phyloP scores from a whole-genome alignment of 23 tunicate genomes.

The Oikopleura vanhoeffeni region DNA sequence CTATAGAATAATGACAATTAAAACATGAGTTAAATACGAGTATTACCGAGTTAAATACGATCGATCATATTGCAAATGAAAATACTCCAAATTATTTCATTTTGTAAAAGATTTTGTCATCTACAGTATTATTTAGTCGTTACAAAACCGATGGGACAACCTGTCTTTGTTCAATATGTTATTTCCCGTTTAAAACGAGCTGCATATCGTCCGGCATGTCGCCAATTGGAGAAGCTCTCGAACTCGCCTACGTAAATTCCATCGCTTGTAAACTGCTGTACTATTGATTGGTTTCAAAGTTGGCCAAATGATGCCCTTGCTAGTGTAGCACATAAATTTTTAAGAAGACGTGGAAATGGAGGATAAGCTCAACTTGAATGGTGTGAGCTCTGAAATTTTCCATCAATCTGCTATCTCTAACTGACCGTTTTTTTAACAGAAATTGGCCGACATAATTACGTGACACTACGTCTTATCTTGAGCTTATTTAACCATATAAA shows the following conservation, averaged over 20 bases:
- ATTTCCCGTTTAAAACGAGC: conserved; percentile 59
- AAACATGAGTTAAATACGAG: too few species aligned
- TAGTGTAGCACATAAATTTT: conserved; percentile 60
- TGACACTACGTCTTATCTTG: conserved; percentile 94
- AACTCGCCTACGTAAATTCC: conserved; percentile 65
- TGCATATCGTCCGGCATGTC: conserved; percentile 83
- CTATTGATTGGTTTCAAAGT: conserved; percentile 95
- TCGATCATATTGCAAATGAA: too few species aligned
- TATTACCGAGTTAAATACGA: too few species aligned
- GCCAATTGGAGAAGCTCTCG: conserved; percentile 80
- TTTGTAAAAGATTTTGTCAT: too few species aligned
- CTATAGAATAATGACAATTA: too few species aligned
- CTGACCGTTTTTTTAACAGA: conserved; percentile 30
- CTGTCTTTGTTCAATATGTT: conserved; percentile 58
- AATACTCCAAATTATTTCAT: too few species aligned
- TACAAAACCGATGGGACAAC: conserved; percentile 96
- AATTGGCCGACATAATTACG: conserved; percentile 81
- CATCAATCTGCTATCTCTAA: conserved; percentile 30
- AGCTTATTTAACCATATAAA: conserved; percentile 68
- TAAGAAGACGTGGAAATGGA: conserved; percentile 92
- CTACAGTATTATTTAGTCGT: too few species aligned
- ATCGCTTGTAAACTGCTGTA: conserved; percentile 86
- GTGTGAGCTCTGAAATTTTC: conserved; percentile 58
- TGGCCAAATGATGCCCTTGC: conserved; percentile 97
- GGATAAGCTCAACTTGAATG: conserved; percentile 37